Conservation (phyloP, 2,888 invertebrate species). For the Torymus tubicola region DNA sequence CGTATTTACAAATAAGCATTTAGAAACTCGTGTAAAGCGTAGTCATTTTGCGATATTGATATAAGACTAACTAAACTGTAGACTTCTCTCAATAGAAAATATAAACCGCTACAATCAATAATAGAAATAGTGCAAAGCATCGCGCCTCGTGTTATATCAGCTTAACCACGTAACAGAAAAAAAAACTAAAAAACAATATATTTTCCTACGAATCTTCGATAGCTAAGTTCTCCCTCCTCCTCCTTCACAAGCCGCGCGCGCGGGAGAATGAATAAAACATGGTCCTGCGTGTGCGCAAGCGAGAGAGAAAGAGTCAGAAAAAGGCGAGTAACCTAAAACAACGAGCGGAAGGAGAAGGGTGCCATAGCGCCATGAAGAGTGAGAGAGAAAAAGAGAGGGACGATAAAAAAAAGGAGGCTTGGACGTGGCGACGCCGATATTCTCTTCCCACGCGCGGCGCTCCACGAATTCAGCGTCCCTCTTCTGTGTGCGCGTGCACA, state of each 20-base stretch:
- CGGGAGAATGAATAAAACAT: constrained; percentile 38
- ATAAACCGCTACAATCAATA: too few relatives aligned
- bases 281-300: neutral
- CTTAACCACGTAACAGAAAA: too few relatives aligned
- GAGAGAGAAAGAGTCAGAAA: neutral
- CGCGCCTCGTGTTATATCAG: too few relatives aligned
- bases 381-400: neutral
- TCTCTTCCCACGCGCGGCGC: constrained; percentile 29
- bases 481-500: too few relatives aligned
- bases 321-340: constrained; percentile 3
- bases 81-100: too few relatives aligned
- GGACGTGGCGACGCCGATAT: neutral
- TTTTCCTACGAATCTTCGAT: constrained; percentile 29
- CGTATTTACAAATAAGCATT: too few relatives aligned
- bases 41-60: too few relatives aligned
- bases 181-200: constrained; percentile 5
- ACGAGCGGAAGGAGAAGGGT: constrained; percentile 13
- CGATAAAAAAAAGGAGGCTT: constrained; percentile 23
- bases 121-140: too few relatives aligned
- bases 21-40: too few relatives aligned
- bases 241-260: neutral
- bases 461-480: neutral
- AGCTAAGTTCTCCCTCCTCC: neutral
- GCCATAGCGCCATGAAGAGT: neutral
- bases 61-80: too few relatives aligned